phyloP scores from a whole-genome alignment of 2,113 vertebrate species.

The Formicarius rufipectus region DNA sequence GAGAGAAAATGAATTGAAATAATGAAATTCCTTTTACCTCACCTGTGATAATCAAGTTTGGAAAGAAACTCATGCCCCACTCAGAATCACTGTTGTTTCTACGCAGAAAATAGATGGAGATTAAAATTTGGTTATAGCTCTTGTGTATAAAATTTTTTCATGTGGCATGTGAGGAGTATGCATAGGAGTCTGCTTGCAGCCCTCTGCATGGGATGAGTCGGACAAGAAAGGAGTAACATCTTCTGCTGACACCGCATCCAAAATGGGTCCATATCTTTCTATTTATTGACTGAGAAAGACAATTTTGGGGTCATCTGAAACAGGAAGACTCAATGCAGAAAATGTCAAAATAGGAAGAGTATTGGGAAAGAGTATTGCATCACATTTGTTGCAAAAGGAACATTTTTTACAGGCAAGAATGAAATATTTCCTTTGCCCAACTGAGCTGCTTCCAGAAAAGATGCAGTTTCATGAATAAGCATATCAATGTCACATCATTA shows the following conservation, averaged over 20 bases:
- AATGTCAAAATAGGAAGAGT: background rate
- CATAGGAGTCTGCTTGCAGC: background rate
- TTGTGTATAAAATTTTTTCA: background rate
- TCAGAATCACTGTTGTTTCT: background rate
- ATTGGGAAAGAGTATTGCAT: background rate
- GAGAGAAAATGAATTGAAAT: background rate
- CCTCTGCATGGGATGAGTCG: background rate
- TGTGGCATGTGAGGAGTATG: rapidly evolving
- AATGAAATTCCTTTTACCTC: background rate
- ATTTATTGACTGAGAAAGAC: background rate
- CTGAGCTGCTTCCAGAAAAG: background rate
- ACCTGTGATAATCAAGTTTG: background rate
- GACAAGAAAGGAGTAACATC: rapidly evolving
- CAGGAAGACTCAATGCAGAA: background rate
- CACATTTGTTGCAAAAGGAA: background rate
- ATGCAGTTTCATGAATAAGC: background rate
- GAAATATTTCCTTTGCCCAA: background rate
- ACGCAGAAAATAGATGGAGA: rapidly evolving
- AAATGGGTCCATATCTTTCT: background rate
- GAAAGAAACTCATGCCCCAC: background rate
- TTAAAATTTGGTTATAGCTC: background rate
- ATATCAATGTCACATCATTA: background rate
- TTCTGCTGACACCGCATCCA: background rate
- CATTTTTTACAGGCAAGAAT: background rate
- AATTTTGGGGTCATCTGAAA: background rate